Percentiles rank a stretch among this genome's conserved stretches.
Evolutionary conservation across 2,797 vertebrate species (phyloP).

Genomic region (Falco concolor): DNA sequence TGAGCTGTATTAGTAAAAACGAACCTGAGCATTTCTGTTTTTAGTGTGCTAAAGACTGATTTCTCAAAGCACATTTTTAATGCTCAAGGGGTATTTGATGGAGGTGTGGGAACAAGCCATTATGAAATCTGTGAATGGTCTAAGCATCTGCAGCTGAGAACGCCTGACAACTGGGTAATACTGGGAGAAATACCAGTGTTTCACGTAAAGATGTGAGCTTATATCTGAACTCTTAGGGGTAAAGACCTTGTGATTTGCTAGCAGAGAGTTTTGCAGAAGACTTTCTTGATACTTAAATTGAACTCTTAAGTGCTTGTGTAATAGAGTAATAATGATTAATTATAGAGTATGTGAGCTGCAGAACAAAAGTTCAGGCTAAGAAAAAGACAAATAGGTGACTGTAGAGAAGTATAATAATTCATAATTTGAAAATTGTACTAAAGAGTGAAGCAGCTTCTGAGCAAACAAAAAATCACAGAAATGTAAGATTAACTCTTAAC

Average conservation of each 20-base stretch:
- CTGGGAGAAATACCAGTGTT: neutral
- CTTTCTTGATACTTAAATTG: neutral
- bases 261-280: neutral
- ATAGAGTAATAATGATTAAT: neutral
- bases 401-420: neutral
- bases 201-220: neutral
- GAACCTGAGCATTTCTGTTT: neutral
- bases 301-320: neutral
- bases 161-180: neutral
- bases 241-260: neutral
- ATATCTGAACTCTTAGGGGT: neutral
- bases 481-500: constrained; percentile 8
- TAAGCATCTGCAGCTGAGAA: neutral
- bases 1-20: neutral
- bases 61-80: neutral
- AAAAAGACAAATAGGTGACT: neutral
- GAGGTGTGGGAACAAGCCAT: neutral
- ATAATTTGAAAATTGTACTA: neutral
- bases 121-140: neutral
- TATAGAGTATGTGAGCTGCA: neutral
- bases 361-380: neutral
- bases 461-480: neutral
- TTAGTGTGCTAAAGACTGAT: constrained; percentile 4
- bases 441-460: neutral
- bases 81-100: neutral